These are phyloP conservation scores for Nasonia longicornis DNA, from an alignment of 1,140 invertebrate genomes.

Conservation along the genomic window DNA sequence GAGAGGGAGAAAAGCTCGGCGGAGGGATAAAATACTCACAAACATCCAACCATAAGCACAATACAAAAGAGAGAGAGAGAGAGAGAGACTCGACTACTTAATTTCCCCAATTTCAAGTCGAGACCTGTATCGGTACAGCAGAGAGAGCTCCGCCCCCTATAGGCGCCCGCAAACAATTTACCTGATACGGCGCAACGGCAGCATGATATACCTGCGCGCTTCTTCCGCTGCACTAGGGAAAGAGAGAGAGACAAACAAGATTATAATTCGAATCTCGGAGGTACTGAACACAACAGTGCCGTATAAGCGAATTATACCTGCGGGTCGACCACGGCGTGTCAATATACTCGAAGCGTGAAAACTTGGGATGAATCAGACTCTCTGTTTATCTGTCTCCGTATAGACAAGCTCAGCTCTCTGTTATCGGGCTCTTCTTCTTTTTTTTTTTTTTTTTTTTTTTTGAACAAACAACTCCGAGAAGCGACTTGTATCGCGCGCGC, in stretches of 20 bases:
- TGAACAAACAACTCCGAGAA: slow-evolving; percentile 8
- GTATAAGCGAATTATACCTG: neutral
- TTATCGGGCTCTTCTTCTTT: neutral
- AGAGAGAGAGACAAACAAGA: neutral
- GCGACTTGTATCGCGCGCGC: neutral
- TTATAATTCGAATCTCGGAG: neutral
- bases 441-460: neutral
- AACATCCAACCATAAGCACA: neutral
- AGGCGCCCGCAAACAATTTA: neutral
- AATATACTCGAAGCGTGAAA: neutral
- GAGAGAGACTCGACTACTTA: neutral
- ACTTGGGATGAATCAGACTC: neutral
- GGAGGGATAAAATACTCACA: neutral
- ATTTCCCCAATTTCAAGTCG: neutral
- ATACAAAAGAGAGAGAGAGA: no score
- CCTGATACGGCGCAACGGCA: neutral
- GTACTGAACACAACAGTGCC: neutral
- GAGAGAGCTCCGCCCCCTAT: neutral
- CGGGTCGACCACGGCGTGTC: neutral
- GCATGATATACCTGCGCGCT: neutral
- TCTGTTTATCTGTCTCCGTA: neutral
- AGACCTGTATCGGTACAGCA: neutral
- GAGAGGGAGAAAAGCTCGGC: neutral
- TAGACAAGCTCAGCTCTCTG: neutral
- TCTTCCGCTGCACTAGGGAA: neutral